These are phyloP conservation scores for Ceratina australensis DNA, from an alignment of 1,140 invertebrate genomes.

Conservation along the genomic window DNA sequence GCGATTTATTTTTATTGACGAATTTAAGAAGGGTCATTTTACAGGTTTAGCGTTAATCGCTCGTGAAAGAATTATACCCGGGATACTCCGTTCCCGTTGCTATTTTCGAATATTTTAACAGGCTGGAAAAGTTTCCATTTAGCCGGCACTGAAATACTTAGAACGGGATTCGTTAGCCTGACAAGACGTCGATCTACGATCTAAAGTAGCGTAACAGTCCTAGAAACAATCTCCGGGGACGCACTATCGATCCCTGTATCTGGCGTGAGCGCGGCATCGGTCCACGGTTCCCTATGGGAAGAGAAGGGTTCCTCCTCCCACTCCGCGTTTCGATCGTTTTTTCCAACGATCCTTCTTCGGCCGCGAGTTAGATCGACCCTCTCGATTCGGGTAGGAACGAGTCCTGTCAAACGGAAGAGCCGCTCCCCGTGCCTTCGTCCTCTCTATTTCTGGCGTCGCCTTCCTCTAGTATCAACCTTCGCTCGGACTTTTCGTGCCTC, in stretches of 20 bases:
- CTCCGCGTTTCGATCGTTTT: conserved; percentile 37
- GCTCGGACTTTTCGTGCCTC: conserved; percentile 43
- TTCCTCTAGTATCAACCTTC: conserved; percentile 40
- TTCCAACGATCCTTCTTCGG: conserved; percentile 38
- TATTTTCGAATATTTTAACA: no score
- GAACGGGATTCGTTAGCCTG: conserved; percentile 31
- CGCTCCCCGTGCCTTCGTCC: not conserved
- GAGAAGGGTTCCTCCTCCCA: conserved; percentile 1
- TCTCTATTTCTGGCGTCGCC: not conserved
- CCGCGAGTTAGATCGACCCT: conserved; percentile 54
- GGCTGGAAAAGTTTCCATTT: no score
- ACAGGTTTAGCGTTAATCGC: no score
- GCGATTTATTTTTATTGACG: no score
- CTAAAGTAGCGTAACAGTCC: conserved; percentile 21
- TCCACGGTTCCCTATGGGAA: not conserved
- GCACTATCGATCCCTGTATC: conserved; percentile 55
- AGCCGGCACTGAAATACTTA: no score
- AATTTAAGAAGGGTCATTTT: no score
- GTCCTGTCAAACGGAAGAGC: conserved; percentile 53
- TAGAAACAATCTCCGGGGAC: conserved; percentile 38
- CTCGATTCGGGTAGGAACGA: conserved; percentile 59
- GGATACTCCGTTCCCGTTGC: no score
- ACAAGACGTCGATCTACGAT: conserved; percentile 43
- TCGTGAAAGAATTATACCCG: no score
- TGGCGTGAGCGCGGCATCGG: conserved; percentile 21